These are phyloP conservation scores for Limnephilus auricula DNA, from an alignment of 2,888 invertebrate species.

Conservation along the genomic window DNA sequence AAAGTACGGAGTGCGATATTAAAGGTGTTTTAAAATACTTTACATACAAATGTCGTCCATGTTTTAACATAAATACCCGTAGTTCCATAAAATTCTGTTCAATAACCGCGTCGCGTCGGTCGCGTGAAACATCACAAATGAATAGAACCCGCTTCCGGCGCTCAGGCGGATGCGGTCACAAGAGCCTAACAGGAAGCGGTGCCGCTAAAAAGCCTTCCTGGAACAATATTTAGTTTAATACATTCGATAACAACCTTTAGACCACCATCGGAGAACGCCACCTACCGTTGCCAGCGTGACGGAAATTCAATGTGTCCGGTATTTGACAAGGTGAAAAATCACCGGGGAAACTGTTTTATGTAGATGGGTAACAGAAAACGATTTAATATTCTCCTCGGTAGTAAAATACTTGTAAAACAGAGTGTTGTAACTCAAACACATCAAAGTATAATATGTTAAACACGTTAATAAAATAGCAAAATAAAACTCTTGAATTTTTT, in stretches of 20 bases:
- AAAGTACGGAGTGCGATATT: background rate
- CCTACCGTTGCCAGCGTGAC: background rate
- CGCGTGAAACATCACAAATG: conserved; percentile 26
- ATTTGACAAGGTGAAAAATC: conserved; percentile 3
- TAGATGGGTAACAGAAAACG: background rate
- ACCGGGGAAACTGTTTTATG: background rate
- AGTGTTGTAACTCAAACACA: background rate
- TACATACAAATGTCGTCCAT: background rate
- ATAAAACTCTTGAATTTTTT: too few species aligned
- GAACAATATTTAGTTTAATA: conserved; percentile 17
- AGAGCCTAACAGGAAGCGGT: conserved; percentile 32
- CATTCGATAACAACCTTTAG: conserved; percentile 40
- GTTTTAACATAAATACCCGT: background rate
- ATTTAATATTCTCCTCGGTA: background rate
- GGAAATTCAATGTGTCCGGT: conserved; percentile 8
- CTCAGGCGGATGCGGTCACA: conserved; percentile 14
- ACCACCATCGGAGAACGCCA: background rate
- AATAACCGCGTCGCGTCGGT: background rate
- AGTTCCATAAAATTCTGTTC: background rate
- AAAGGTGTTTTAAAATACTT: background rate
- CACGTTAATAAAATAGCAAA: too few species aligned
- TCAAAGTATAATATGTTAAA: background rate
- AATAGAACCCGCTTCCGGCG: background rate
- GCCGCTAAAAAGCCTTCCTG: conserved; percentile 22
- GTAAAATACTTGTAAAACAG: background rate